Evolutionary conservation across 2,797 vertebrate species (phyloP).

Genomic region (Myripristis murdjan): DNA sequence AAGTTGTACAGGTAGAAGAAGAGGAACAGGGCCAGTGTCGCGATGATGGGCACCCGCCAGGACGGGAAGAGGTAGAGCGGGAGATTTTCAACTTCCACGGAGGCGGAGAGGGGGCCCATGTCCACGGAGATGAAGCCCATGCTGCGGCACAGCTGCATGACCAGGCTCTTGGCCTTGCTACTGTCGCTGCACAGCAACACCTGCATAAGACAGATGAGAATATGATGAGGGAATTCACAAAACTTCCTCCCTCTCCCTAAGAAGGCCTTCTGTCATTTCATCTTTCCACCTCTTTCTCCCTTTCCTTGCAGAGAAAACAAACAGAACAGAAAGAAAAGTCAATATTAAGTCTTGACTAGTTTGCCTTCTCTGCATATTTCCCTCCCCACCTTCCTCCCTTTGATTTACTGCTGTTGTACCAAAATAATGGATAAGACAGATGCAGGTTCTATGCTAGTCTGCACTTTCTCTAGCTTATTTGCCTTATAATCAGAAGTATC

Average conservation of each 20-base stretch:
- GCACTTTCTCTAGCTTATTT: too few relatives aligned
- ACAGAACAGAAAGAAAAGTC: too few relatives aligned
- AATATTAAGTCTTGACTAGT: too few relatives aligned
- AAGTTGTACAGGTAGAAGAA: conserved; percentile 95
- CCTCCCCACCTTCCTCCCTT: too few relatives aligned
- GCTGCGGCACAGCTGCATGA: conserved; percentile 86
- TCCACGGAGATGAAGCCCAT: conserved; percentile 94
- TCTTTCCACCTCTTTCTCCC: too few relatives aligned
- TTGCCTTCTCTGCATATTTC: background rate
- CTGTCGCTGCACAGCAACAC: conserved; percentile 92
- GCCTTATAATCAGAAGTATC: too few relatives aligned
- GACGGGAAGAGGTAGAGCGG: conserved; percentile 91
- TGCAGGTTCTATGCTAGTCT: too few relatives aligned
- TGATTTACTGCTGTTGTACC: too few relatives aligned
- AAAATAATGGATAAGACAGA: too few relatives aligned
- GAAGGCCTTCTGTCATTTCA: too few relatives aligned
- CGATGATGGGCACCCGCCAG: conserved; percentile 89
- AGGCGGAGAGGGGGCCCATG: conserved; percentile 88
- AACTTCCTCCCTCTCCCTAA: background rate
- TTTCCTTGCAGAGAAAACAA: too few relatives aligned
- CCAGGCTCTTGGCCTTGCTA: conserved; percentile 82
- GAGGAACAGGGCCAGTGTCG: conserved; percentile 88
- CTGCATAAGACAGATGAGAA: conserved; percentile 72
- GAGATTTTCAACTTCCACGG: conserved; percentile 90
- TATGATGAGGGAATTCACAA: background rate